Evolutionary conservation across 2,888 invertebrate genomes (phyloP).

Genomic region (Nowickia ferox): DNA sequence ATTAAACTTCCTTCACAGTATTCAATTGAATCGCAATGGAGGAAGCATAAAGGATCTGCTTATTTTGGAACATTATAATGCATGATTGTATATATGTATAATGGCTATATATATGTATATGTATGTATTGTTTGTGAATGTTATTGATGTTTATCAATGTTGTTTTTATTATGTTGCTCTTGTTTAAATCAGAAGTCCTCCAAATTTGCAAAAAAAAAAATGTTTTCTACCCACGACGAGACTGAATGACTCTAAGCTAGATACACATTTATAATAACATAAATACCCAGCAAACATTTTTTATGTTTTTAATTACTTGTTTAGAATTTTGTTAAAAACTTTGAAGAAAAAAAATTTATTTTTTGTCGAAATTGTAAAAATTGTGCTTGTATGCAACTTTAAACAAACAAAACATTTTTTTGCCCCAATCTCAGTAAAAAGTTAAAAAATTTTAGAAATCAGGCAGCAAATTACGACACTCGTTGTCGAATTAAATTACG

Average conservation of each 20-base stretch:
- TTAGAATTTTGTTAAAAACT: too few species aligned
- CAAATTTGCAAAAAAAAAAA: conserved; percentile 2
- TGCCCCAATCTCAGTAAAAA: too few species aligned
- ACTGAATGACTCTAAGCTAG: neutral
- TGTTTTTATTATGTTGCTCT: neutral
- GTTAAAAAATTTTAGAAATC: too few species aligned
- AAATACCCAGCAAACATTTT: neutral
- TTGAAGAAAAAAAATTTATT: too few species aligned
- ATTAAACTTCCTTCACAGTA: conserved; percentile 50
- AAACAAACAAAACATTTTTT: too few species aligned
- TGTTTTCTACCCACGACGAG: neutral
- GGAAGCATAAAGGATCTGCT: neutral
- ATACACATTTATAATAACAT: neutral
- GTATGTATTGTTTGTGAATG: neutral
- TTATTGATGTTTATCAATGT: conserved; percentile 50
- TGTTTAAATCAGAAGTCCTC: neutral
- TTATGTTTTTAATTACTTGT: neutral
- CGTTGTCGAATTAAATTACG: too few species aligned
- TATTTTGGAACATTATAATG: conserved; percentile 5
- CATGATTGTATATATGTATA: conserved; percentile 18
- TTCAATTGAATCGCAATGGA: conserved; percentile 4
- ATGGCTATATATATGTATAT: too few species aligned
- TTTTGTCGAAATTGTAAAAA: too few species aligned
- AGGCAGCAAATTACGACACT: too few species aligned
- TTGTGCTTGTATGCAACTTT: too few species aligned